Evolutionary conservation across 2,113 vertebrate genomes (phyloP).

Genomic region (Mustelus asterias): DNA sequence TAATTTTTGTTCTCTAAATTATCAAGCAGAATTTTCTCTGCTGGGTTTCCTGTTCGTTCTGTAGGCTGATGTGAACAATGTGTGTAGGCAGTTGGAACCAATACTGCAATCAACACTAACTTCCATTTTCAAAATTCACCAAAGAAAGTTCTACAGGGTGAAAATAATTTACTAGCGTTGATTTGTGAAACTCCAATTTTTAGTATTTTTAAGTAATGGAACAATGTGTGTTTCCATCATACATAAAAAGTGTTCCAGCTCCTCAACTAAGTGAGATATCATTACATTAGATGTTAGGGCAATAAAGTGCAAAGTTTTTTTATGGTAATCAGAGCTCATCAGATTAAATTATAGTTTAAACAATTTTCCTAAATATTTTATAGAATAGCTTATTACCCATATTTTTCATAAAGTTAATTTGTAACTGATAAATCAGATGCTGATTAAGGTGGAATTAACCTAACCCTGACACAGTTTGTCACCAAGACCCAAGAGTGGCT

Average conservation of each 20-base stretch:
- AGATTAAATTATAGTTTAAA: neutral
- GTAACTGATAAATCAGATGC: neutral
- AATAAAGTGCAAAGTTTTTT: neutral
- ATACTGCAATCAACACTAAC: neutral
- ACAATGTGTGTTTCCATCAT: neutral
- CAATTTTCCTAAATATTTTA: neutral
- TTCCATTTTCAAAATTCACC: neutral
- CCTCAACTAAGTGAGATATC: neutral
- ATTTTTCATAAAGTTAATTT: neutral
- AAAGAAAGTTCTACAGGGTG: neutral
- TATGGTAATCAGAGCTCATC: neutral
- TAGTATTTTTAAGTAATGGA: neutral
- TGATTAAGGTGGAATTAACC: neutral
- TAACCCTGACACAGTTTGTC: neutral
- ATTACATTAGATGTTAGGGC: neutral
- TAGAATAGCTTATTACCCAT: neutral
- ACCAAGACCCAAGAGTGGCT: neutral
- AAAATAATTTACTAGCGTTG: neutral
- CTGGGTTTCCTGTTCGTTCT: neutral
- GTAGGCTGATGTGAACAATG: too few relatives aligned
- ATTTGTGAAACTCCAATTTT: neutral
- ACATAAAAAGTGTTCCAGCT: neutral
- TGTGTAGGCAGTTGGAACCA: neutral
- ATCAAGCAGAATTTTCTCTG: neutral
- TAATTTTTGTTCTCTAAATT: neutral